Conservation (phyloP, 2,797 vertebrate genomes). For the Morelia viridis region DNA sequence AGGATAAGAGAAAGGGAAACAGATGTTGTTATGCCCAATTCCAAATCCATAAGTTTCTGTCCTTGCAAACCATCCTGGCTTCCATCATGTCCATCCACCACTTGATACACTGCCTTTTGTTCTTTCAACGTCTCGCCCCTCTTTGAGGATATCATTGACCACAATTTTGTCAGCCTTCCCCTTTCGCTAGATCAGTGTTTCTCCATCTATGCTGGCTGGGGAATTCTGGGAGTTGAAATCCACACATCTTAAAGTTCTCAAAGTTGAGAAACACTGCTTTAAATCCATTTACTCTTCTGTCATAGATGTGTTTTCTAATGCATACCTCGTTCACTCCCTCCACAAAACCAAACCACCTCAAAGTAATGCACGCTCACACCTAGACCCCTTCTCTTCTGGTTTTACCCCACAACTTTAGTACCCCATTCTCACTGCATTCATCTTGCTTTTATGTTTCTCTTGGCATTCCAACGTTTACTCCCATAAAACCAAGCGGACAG, state of each 20-base stretch:
- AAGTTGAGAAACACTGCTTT: too few species aligned
- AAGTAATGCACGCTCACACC: neutral
- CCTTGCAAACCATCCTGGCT: neutral
- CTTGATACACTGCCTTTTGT: neutral
- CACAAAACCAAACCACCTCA: neutral
- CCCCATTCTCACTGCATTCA: neutral
- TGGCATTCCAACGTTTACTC: neutral
- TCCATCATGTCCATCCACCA: too few species aligned
- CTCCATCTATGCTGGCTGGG: neutral
- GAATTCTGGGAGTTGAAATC: neutral
- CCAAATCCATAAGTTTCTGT: neutral
- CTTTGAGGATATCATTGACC: neutral
- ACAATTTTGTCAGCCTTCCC: neutral
- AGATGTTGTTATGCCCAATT: neutral
- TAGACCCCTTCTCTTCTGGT: neutral
- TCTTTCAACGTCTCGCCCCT: neutral
- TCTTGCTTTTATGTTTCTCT: neutral
- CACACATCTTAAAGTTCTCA: neutral
- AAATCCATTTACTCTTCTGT: neutral
- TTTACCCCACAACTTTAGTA: neutral
- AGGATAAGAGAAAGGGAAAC: neutral
- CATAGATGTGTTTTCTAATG: neutral
- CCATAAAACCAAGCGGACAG: neutral
- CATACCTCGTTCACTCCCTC: neutral
- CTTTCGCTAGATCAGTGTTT: neutral